Evolutionary conservation across 2,888 invertebrate genomes (phyloP).

Genomic region (Dryobotodes eremita): DNA sequence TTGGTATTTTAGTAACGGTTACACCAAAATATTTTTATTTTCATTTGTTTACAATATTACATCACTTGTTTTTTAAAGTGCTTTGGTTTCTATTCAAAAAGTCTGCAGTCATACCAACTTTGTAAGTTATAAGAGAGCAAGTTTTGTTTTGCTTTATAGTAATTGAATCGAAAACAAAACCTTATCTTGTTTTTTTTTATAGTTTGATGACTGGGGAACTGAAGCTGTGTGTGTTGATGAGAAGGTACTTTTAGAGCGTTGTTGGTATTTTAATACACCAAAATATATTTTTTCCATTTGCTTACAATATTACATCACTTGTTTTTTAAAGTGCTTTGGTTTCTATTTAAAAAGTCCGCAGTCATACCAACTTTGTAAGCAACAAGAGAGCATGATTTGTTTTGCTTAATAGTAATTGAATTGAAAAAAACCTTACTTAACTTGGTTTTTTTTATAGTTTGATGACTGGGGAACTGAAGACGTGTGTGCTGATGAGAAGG

Average conservation of each 20-base stretch:
- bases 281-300: not conserved
- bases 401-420: not conserved
- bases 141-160: not conserved
- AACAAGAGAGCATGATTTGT: not conserved
- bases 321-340: not conserved
- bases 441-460: too few species aligned
- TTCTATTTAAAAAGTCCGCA: not conserved
- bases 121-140: not conserved
- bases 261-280: not conserved
- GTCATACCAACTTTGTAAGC: not conserved
- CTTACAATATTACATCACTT: not conserved
- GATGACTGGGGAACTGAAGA: constrained; percentile 86
- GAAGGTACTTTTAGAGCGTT: not conserved
- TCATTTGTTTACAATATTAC: not conserved
- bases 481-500: not conserved
- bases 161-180: not conserved
- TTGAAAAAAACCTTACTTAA: not conserved
- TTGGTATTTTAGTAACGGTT: not conserved
- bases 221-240: constrained; percentile 62
- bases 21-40: not conserved
- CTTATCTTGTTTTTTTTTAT: too few species aligned
- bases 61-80: not conserved
- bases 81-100: not conserved
- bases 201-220: constrained; percentile 88
- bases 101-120: not conserved